These are phyloP conservation scores for Caenorhabditis parvicauda DNA, from an alignment of 2,888 invertebrate genomes.

Conservation along the genomic window DNA sequence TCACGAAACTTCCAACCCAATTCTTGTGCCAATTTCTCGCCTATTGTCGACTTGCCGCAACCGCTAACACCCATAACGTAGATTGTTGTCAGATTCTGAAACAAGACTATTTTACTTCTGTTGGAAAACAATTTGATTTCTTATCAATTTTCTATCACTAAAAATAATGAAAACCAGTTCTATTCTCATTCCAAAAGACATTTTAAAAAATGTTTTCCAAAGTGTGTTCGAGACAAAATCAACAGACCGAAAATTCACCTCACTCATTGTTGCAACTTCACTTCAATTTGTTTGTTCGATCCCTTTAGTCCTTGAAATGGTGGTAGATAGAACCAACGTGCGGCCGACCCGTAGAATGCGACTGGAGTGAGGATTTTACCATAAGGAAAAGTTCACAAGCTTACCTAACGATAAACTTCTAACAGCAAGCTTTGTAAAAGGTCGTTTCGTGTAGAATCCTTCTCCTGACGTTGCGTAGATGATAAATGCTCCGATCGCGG, in stretches of 20 bases:
- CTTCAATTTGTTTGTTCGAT: not conserved
- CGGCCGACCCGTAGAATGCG: constrained; percentile 19
- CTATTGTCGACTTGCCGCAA: not conserved
- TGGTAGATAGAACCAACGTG: constrained; percentile 22
- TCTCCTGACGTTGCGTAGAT: not conserved
- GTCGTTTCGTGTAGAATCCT: not conserved
- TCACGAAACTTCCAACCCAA: not conserved
- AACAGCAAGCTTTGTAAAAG: not conserved
- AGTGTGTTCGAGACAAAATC: too few species aligned
- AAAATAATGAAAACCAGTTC: too few species aligned
- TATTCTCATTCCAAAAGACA: too few species aligned
- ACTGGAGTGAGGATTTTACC: constrained; percentile 10
- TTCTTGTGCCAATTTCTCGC: not conserved
- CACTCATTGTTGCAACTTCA: not conserved
- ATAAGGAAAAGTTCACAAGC: not conserved
- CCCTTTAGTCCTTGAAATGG: constrained; percentile 19
- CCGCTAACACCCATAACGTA: not conserved
- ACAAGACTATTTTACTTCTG: too few species aligned
- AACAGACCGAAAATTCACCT: too few species aligned
- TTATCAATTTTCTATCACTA: too few species aligned
- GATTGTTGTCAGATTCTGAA: not conserved
- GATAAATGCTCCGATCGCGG: not conserved
- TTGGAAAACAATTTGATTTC: too few species aligned
- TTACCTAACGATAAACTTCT: not conserved
- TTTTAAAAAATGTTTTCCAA: too few species aligned